Evolutionary conservation across 2,113 vertebrate species (phyloP).

Genomic region (Alethe diademata): DNA sequence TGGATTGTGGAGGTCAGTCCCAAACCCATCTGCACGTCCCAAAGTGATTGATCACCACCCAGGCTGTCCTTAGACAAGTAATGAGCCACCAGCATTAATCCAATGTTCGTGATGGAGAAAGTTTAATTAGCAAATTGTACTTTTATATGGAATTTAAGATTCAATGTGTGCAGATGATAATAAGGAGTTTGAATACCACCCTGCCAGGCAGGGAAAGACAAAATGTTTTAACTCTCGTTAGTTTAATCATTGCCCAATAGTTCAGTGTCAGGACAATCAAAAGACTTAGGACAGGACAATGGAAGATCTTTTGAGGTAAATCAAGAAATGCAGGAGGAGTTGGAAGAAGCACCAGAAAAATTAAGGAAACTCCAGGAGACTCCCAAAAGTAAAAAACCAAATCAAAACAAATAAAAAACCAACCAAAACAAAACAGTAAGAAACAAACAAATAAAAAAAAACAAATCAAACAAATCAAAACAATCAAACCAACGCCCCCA

Average conservation of each 20-base stretch:
- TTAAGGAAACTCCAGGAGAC: neutral
- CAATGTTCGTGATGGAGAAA: neutral
- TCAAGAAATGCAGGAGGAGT: neutral
- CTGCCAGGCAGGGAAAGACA: neutral
- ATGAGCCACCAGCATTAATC: neutral
- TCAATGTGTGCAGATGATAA: neutral
- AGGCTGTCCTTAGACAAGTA: neutral
- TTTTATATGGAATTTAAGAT: constrained; percentile 5
- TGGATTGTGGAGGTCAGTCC: neutral
- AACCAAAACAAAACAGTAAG: neutral
- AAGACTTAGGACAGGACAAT: neutral
- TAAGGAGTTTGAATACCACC: neutral
- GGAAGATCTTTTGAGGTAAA: neutral
- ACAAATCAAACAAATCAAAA: no score
- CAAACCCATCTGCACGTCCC: neutral
- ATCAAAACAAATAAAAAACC: neutral
- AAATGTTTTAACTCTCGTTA: constrained; percentile 6
- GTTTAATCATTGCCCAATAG: neutral
- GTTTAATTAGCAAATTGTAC: neutral
- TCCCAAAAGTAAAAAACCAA: neutral
- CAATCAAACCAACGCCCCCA: neutral
- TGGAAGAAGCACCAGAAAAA: neutral
- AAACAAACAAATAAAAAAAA: no score
- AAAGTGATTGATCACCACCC: neutral
- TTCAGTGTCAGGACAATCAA: neutral